phyloP scores from a whole-genome alignment of 1,140 invertebrate species.

The Coelopa frigida region DNA sequence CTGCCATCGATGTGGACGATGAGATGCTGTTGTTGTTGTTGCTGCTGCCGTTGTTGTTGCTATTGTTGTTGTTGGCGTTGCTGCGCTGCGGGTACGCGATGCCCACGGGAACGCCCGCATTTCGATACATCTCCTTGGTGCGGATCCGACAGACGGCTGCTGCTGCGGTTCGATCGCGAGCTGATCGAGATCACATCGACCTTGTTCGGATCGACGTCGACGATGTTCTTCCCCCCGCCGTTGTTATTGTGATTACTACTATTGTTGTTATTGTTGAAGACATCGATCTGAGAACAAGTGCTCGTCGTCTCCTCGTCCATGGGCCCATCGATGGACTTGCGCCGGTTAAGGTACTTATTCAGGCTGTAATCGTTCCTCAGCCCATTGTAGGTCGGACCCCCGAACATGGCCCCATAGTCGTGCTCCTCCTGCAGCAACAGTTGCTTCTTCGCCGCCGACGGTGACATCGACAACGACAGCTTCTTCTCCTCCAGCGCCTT shows the following conservation, averaged over 20 bases:
- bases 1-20: too few species aligned
- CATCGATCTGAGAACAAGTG: too few species aligned
- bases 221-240: constrained; percentile 13
- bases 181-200: constrained; percentile 37
- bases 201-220: constrained; percentile 32
- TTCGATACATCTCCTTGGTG: constrained; percentile 41
- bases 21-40: not conserved
- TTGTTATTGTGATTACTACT: not conserved
- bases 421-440: constrained; percentile 9
- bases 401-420: constrained; percentile 32
- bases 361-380: constrained; percentile 38
- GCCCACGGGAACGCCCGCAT: constrained; percentile 37
- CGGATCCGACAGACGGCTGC: constrained; percentile 37
- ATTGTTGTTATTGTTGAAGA: constrained; percentile 20
- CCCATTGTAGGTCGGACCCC: constrained; percentile 36
- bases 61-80: constrained; percentile 10
- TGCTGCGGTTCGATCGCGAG: constrained; percentile 39
- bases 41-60: constrained; percentile 12
- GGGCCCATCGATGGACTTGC: too few species aligned
- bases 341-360: constrained; percentile 39
- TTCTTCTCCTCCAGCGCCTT: too few species aligned
- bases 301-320: constrained; percentile 15
- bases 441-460: constrained; percentile 9
- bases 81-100: constrained; percentile 39
- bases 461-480: too few species aligned